Evolutionary conservation across 2,113 vertebrate species (phyloP).

Genomic region (Xenopus laevis): DNA sequence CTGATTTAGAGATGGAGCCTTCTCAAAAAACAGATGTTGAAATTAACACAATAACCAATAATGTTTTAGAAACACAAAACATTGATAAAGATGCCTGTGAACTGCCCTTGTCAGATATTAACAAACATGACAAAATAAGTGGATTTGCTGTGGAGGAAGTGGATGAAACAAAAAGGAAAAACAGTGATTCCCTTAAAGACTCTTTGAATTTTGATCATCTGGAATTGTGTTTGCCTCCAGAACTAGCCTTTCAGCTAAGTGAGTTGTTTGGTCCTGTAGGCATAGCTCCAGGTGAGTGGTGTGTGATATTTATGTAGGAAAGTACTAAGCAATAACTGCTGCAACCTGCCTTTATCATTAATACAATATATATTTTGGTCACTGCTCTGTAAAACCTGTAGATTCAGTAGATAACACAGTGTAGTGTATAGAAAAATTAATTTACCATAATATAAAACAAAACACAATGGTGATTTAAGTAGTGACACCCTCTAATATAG

Average conservation of each 20-base stretch:
- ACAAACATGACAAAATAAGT: not conserved
- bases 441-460: too few species aligned
- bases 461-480: too few species aligned
- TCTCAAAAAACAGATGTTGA: not conserved
- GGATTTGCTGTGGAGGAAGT: not conserved
- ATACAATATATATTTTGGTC: too few species aligned
- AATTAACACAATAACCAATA: too few species aligned
- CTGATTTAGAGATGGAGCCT: not conserved
- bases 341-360: too few species aligned
- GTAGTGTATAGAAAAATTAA: too few species aligned
- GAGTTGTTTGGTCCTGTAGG: conserved; percentile 96
- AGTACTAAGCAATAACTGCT: too few species aligned
- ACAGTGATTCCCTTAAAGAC: conserved; percentile 17
- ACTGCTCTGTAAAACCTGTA: too few species aligned
- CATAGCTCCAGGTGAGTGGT: conserved; percentile 81
- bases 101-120: not conserved
- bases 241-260: conserved; percentile 86
- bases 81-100: too few species aligned
- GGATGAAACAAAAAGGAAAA: conserved; percentile 46
- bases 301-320: conserved; percentile 12
- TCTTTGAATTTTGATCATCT: conserved; percentile 79
- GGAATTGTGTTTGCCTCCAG: conserved; percentile 85
- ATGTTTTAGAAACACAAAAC: too few species aligned
- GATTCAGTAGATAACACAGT: too few species aligned
- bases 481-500: too few species aligned